phyloP scores from a whole-genome alignment of 2,797 vertebrate species.

The Neoniphon sammara region DNA sequence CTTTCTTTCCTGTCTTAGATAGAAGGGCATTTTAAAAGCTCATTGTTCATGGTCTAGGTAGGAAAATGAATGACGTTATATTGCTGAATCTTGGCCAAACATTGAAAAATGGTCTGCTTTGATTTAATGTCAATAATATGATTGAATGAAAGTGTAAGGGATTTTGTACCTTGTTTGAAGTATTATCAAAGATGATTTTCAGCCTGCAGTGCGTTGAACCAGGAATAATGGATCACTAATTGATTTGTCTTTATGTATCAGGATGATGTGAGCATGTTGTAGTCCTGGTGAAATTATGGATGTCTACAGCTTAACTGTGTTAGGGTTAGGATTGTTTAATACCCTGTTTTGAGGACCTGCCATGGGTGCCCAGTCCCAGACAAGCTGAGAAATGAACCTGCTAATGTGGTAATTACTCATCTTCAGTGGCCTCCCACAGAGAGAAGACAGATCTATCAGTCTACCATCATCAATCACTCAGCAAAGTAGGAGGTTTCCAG shows the following conservation, averaged over 20 bases:
- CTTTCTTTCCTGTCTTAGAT: background rate
- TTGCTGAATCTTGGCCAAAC: background rate
- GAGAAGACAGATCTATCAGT: conserved; percentile 28
- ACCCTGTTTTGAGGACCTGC: background rate
- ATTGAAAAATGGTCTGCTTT: background rate
- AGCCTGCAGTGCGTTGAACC: too few relatives aligned
- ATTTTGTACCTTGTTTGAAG: conserved; percentile 2
- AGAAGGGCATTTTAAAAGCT: conserved; percentile 13
- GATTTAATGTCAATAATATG: background rate
- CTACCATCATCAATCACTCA: conserved; percentile 13
- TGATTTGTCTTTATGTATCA: background rate
- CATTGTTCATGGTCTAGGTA: background rate
- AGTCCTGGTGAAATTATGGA: background rate
- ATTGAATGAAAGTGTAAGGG: background rate
- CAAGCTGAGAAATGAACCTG: conserved; percentile 37
- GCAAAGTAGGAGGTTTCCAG: conserved; percentile 9
- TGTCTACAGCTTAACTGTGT: background rate
- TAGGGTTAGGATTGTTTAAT: background rate
- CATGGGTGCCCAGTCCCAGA: conserved; percentile 14
- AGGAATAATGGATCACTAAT: background rate
- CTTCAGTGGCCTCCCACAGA: conserved; percentile 18
- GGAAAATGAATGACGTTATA: background rate
- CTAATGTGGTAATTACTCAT: conserved; percentile 45
- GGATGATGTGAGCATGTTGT: background rate
- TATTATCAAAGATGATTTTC: background rate